Evolutionary conservation across 1,140 invertebrate genomes (phyloP).

Genomic region (Antheraea pernyi): DNA sequence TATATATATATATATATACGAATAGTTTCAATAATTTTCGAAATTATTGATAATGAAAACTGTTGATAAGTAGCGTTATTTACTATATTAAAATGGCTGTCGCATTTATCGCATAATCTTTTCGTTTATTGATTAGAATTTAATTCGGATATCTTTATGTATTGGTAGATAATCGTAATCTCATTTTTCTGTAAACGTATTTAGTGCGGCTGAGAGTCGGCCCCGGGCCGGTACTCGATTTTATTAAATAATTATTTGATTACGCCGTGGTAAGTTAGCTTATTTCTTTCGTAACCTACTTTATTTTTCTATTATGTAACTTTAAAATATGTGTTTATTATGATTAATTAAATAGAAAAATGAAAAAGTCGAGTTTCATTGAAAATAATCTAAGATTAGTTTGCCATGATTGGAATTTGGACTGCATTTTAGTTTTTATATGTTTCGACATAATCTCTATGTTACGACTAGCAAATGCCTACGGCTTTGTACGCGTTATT

Average conservation of each 20-base stretch:
- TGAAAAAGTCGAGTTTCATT: background rate
- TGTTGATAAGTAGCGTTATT: background rate
- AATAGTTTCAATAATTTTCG: no score
- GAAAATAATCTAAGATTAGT: no score
- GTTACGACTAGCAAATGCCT: no score
- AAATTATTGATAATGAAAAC: no score
- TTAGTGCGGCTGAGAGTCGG: conserved; percentile 45
- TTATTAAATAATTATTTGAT: conserved; percentile 18
- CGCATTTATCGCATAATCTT: background rate
- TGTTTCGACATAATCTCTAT: no score
- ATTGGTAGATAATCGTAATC: conserved; percentile 44
- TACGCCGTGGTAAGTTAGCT: background rate
- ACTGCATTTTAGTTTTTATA: no score
- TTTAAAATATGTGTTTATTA: no score
- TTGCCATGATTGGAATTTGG: no score
- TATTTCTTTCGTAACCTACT: background rate
- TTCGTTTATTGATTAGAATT: conserved; percentile 16
- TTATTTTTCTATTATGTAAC: background rate
- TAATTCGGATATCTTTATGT: conserved; percentile 24
- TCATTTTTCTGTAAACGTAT: conserved; percentile 24
- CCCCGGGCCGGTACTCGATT: conserved; percentile 34
- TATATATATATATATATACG: no score
- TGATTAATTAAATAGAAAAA: no score
- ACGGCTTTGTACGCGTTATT: no score
- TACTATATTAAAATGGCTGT: background rate